Evolutionary conservation across 1,140 invertebrate genomes (phyloP).

Genomic region (Portunus trituberculatus): DNA sequence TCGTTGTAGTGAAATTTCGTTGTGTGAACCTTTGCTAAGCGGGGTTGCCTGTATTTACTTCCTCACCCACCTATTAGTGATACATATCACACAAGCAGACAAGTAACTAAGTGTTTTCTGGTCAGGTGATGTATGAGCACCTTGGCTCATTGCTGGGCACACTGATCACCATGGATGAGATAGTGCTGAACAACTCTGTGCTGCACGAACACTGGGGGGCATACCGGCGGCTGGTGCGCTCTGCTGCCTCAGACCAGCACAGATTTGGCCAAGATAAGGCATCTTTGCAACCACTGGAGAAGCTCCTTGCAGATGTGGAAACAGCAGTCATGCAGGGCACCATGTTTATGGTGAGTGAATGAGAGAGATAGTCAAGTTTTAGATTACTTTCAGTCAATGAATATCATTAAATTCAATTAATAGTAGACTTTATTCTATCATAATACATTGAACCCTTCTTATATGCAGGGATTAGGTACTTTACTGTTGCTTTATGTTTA

Average conservation of each 20-base stretch:
- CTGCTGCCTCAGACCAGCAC: conserved; percentile 85
- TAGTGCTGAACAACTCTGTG: conserved; percentile 84
- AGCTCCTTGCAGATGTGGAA: conserved; percentile 85
- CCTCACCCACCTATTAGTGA: too few species aligned
- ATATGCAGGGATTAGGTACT: too few species aligned
- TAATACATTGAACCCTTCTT: too few species aligned
- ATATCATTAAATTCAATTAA: too few species aligned
- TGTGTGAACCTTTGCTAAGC: too few species aligned
- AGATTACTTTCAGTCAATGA: too few species aligned
- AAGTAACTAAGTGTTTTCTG: too few species aligned
- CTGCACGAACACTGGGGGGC: conserved; percentile 87
- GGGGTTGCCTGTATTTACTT: too few species aligned
- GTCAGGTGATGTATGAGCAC: conserved; percentile 84
- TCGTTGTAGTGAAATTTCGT: too few species aligned
- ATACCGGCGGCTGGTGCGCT: conserved; percentile 86
- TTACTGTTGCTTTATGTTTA: too few species aligned
- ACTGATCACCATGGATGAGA: conserved; percentile 87
- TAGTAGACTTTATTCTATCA: too few species aligned
- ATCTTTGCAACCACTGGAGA: conserved; percentile 85
- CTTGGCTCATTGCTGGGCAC: conserved; percentile 86
- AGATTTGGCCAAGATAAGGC: conserved; percentile 83
- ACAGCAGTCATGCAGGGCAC: conserved; percentile 78
- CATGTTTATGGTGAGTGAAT: conserved; percentile 71
- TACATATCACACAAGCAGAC: too few species aligned
- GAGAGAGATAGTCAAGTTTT: not conserved